Evolutionary conservation across 2,113 vertebrate genomes (phyloP).

Genomic region (Coturnix japonica): DNA sequence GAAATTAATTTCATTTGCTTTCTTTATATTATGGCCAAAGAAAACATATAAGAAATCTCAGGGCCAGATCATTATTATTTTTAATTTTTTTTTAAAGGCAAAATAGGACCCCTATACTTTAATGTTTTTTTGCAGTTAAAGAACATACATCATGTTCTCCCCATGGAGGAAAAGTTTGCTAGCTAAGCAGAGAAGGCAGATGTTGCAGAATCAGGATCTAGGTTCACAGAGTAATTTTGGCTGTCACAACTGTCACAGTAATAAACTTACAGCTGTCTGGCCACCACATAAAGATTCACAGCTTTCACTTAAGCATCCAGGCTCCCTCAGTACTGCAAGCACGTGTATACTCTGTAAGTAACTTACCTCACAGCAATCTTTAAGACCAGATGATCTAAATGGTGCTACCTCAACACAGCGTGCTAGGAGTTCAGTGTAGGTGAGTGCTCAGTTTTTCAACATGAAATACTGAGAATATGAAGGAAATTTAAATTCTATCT

Average conservation of each 20-base stretch:
- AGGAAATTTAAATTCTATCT: background rate
- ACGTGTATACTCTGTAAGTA: background rate
- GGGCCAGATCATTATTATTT: background rate
- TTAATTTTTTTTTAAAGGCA: background rate
- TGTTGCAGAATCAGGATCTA: background rate
- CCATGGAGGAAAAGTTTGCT: background rate
- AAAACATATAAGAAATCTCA: conserved; percentile 17
- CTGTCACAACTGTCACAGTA: background rate
- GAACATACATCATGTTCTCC: background rate
- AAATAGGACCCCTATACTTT: background rate
- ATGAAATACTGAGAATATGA: background rate
- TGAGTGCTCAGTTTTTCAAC: background rate
- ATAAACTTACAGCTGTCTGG: background rate
- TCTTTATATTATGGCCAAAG: conserved; percentile 22
- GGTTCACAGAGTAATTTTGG: background rate
- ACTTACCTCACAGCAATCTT: background rate
- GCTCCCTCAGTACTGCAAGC: background rate
- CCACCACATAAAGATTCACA: background rate
- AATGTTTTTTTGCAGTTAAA: background rate
- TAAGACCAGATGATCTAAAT: background rate
- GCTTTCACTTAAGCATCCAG: background rate
- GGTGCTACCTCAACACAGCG: background rate
- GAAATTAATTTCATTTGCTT: conserved; percentile 37
- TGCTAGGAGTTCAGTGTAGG: background rate
- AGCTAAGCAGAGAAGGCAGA: background rate